Base-by-base conservation (phyloP, 1,140 invertebrate genomes). In the Dysdera silvatica region DNA sequence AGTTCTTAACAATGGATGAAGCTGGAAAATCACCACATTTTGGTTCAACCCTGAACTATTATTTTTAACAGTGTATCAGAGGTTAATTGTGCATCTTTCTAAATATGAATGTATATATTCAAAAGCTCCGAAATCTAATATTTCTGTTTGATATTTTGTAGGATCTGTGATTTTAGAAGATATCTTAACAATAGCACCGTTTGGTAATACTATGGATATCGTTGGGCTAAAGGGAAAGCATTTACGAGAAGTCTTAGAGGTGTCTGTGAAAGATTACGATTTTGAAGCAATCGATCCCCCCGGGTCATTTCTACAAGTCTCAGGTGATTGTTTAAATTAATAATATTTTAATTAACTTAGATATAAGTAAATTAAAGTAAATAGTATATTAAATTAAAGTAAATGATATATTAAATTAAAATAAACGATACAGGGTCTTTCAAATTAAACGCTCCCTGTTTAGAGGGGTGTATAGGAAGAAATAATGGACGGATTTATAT, bases 181-280 rank as follows among this genome's bases (percentile, higher is more conserved):
- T 58, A 69, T 88, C 1, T 70, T 86, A 2, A 81, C 81, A 60
- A 79, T 82, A 14, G 75, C 82, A 20, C 87, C 87, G 1, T 89
- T 89, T 64, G 82, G 83, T 67, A 88, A 88, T 71, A 81, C 76
- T 12, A 77, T 87, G 31, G 83, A 86, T 61, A 76, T 83, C 1
- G 80, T 85, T 37, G 82, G 84, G 61, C 66, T 88, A 32, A 76
- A 75, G 4, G 87, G 87, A 0, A 70, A 77, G 32, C 76, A 84
- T 57, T 69, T 89, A 4, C 68, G 80, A 57, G 74, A 82, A 61
- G 82, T 82, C 29, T 75, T 86, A 20, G 84, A 87, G 70, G 80
- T 80, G 68, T 80, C 80, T 0, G 82, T 84, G 1, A 67, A 72
- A 16, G 72, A 77, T 10, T 77, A 83, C n/a, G 72, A 78, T 64